Percentiles rank a stretch among this genome's conserved stretches.
Evolutionary conservation across 2,113 vertebrate genomes (phyloP).

Genomic region (Dasyprocta punctata): DNA sequence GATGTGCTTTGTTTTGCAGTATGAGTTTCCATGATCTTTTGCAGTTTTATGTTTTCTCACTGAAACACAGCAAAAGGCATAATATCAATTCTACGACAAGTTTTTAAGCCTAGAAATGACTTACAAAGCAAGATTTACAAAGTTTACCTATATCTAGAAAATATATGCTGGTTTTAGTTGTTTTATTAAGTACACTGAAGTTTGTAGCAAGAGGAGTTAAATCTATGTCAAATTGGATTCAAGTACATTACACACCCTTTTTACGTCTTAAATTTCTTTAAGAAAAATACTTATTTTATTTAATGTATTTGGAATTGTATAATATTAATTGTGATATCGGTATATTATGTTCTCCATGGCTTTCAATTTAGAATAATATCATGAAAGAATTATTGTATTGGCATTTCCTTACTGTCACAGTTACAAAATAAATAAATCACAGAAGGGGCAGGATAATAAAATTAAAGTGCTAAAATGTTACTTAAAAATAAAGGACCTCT

Average conservation of each 20-base stretch:
- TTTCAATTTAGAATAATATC: not conserved
- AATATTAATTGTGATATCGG: not conserved
- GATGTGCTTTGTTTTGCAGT: not conserved
- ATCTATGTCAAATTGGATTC: not conserved
- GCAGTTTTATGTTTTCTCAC: not conserved
- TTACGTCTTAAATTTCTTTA: not conserved
- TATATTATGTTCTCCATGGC: not conserved
- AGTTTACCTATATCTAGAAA: not conserved
- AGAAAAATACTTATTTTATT: conserved; percentile 8
- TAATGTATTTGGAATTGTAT: not conserved
- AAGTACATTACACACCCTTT: not conserved
- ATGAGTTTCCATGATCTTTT: not conserved
- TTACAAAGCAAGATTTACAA: not conserved
- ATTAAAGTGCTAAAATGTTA: not conserved
- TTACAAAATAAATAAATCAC: not conserved
- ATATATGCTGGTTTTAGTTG: not conserved
- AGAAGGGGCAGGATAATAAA: not conserved
- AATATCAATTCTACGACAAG: not conserved
- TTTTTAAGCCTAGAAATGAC: not conserved
- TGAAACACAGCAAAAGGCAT: not conserved
- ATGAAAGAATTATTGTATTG: not conserved
- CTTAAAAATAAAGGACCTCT: not conserved
- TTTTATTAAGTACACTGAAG: not conserved
- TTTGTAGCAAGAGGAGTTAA: not conserved
- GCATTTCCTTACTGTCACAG: not conserved